Evolutionary conservation across 2,113 vertebrate genomes (phyloP).

Genomic region (Pachycephala philippinensis): DNA sequence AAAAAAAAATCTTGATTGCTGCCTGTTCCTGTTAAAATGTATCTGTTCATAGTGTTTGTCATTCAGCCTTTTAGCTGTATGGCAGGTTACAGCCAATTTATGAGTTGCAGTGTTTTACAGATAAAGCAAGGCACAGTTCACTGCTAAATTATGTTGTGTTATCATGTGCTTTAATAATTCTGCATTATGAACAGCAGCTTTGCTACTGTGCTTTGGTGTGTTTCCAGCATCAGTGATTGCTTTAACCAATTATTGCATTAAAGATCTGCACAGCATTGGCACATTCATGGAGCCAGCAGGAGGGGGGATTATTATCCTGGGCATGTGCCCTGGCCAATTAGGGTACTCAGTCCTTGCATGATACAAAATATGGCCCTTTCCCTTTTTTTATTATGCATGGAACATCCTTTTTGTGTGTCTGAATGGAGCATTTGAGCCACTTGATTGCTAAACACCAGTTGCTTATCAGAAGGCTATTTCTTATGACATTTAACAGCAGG

Average conservation of each 20-base stretch:
- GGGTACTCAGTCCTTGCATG: background rate
- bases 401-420: background rate
- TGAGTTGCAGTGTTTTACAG: background rate
- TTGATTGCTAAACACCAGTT: conserved; percentile 11
- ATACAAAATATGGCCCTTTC: background rate
- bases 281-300: background rate
- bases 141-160: conserved; percentile 8
- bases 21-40: background rate
- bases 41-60: background rate
- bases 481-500: conserved; percentile 7
- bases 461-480: conserved; percentile 8
- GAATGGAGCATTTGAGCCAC: background rate
- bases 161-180: background rate
- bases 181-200: background rate
- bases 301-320: background rate
- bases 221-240: background rate
- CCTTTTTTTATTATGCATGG: background rate
- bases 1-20: background rate
- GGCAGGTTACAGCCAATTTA: background rate
- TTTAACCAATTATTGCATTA: conserved; percentile 10
- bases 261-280: background rate
- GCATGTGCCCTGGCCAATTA: background rate
- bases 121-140: background rate
- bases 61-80: background rate
- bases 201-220: background rate